Conservation (phyloP, 2,113 vertebrate genomes). For the Cynoglossus semilaevis region DNA sequence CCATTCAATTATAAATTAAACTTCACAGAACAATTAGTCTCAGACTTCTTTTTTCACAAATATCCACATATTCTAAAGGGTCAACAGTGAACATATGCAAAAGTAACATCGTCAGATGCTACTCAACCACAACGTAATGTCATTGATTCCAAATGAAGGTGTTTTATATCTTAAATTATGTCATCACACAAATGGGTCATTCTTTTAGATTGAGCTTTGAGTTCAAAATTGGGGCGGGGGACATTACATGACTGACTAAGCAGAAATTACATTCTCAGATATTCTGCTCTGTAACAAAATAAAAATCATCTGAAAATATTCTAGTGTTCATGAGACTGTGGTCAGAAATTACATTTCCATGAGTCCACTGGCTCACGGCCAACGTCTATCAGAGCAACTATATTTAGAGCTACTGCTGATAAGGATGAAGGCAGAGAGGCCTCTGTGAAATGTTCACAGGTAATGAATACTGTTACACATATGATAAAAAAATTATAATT, state of each 20-base stretch:
- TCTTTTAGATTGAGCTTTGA: constrained; percentile 13
- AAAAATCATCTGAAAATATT: neutral
- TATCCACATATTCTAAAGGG: constrained; percentile 45
- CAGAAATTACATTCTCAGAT: too few species aligned
- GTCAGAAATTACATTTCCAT: neutral
- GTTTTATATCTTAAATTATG: neutral
- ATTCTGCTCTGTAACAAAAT: neutral
- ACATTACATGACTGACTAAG: too few species aligned
- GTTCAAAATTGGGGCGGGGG: neutral
- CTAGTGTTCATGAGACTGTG: constrained; percentile 25
- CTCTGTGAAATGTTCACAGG: constrained; percentile 22
- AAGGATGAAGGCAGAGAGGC: neutral
- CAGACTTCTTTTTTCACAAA: constrained; percentile 25
- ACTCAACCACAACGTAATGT: constrained; percentile 10
- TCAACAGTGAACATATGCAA: constrained; percentile 67
- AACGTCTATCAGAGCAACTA: constrained; percentile 25
- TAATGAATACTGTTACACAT: constrained; percentile 19
- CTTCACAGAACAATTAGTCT: constrained; percentile 40
- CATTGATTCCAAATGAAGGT: constrained; percentile 17
- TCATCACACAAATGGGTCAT: neutral
- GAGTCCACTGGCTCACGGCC: constrained; percentile 1
- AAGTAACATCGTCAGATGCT: constrained; percentile 22
- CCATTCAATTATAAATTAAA: constrained; percentile 65
- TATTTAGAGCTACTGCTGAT: constrained; percentile 12
- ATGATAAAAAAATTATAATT: neutral